Base-by-base conservation (phyloP, 53 echinoderm and acorn worm genomes). In the Arbacia lixula region DNA sequence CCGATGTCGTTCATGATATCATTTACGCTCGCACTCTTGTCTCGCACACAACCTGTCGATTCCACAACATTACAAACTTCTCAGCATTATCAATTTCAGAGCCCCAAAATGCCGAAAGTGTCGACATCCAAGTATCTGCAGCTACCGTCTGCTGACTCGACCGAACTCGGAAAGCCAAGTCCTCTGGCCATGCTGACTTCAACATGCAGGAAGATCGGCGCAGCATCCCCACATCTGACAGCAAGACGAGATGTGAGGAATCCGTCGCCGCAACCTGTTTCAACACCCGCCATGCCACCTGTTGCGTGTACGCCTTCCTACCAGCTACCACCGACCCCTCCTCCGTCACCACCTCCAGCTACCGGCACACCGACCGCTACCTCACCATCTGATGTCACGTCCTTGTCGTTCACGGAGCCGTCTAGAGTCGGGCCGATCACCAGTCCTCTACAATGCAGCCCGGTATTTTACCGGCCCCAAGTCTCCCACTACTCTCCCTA, bases 151-250 rank as follows among this genome's bases (percentile, higher is more conserved):
- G 78, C 71, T 21, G 27, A 21, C 34, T 67, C 79, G 31, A 36
- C 64, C n/a, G 92, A 89, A 32, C 55, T 89, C 50, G 36, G 43
- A 37, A 88, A 91, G 83, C 94, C 94, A 30, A 94, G 94, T 79
- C 94, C 94, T 1, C 72, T 94, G 21, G 94, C 94, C 26, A 86
- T 94, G 66, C 50, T 94, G 29, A 91, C 94, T 25, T 91, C 94
- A 0, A 94, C 95, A 0, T 95, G 95, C 43, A 92, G 84, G 51
- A 89, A 87, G 72, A 91, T 95, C 37, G 92, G 95, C 17, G 76
- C 85, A 26, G 62, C 88, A 16, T 19, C 83, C 31, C n/a, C n/a
- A n/a, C 82, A 52, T 34, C 1, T 26, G 3, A 73, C 88, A 83
- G 76, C 90, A 11, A 29, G 36, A 36, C 68, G 67, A 67, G 40